Evolutionary conservation across 1,140 invertebrate genomes (phyloP), one percentile per base, ranked within the genome.

Genomic region (Psilanteris sp.): DNA sequence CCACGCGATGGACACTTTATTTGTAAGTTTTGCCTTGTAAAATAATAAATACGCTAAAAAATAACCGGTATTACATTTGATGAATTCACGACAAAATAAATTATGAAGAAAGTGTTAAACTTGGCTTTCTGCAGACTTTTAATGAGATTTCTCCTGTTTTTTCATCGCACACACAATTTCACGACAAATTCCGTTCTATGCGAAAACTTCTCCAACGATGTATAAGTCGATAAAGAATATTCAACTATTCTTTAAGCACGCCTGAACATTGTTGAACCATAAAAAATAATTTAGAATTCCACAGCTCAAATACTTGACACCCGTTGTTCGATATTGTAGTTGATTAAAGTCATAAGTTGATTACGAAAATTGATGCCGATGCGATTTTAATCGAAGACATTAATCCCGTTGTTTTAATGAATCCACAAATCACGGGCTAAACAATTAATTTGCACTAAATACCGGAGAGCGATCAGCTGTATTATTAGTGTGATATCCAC

Each of bases 181-280:
- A 59, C 41, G 44, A 50, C 44, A n/a, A 27, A 61, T 36, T 37
- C 9, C 31, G 27, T 27, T 31, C 26, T 10, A 5, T 20, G 36
- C 20, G 16, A 24, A 43, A 61, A 57, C 34, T 32, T 36, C 7
- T 26, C 4, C 1, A 26, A 20, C 5, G 5, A 20, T 20, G 9
- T 31, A 26, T 36, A 57, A 67, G 50, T 57, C 18, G 41, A 39
- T 55, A 34, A 68, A 61, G 34, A 27, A 9, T 36, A 59, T 52
- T 52, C 36, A 34, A 29, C 66, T 36, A 52, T 70, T 52, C 54
- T 22, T 52, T 13, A 14, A 44, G 27, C 41, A 11, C 11, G 8
- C 9, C 37, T 11, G 26, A 31, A 68, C 64, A 50, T 29, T 34
- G 44, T 36, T 15, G 44, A 61, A 37, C 29, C 54, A 16, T 59